Evolutionary conservation across 2,797 vertebrate species (phyloP).

Genomic region (Argya squamiceps): DNA sequence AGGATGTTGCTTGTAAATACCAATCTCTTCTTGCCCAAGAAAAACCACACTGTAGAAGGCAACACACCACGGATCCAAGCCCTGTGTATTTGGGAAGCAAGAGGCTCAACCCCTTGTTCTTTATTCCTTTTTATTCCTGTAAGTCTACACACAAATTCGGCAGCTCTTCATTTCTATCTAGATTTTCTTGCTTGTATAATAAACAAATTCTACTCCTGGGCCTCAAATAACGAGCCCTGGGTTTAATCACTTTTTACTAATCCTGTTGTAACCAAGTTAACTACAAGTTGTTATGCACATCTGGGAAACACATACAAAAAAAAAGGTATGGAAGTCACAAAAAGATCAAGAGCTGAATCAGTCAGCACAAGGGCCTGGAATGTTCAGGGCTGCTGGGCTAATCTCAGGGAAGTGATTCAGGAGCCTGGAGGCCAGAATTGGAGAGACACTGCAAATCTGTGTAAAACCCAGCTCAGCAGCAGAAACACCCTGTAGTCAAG

Average conservation of each 20-base stretch:
- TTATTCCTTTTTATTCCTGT: background rate
- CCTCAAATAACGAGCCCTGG: background rate
- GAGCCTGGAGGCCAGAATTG: background rate
- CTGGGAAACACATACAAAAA: background rate
- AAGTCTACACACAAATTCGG: background rate
- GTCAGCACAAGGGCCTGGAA: background rate
- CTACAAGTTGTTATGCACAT: background rate
- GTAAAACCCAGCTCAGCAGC: background rate
- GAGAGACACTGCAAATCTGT: background rate
- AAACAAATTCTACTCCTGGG: background rate
- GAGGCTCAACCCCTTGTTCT: background rate
- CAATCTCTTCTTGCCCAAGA: background rate
- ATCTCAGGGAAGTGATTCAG: background rate
- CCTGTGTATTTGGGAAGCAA: background rate
- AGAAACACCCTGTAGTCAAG: background rate
- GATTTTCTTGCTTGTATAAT: background rate
- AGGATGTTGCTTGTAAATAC: background rate
- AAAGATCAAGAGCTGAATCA: background rate
- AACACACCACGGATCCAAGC: background rate
- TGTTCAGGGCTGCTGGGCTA: background rate
- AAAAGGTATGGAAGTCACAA: background rate
- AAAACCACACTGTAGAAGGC: background rate
- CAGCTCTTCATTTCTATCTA: background rate
- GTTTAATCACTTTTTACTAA: background rate
- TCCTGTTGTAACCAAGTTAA: background rate